Base-by-base conservation (phyloP, 2,797 vertebrate genomes). In the Florisuga fusca region DNA sequence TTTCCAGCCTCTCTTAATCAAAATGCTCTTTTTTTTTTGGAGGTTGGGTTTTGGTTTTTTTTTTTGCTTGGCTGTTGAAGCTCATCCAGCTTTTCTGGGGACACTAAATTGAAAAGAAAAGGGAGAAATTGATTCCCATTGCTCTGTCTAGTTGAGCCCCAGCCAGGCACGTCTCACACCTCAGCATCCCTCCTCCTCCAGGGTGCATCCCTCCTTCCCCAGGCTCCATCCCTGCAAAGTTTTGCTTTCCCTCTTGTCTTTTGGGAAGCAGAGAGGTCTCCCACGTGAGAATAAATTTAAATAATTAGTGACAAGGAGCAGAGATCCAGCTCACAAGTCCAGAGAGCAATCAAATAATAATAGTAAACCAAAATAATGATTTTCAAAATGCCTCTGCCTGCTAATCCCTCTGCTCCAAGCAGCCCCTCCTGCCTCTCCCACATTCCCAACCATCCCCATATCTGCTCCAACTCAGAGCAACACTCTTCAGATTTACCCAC, bases 1-100 rank as follows among this genome's bases (percentile, higher is more conserved):
- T 94, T 78, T 92, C 95, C 96, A 97, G 94, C 80, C 90, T 80
- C 53, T 96, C 89, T 96, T 96, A 82, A 97, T 97, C 92, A 95
- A 97, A 96, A 96, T 8, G 61, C 78, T 94, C 84, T 87, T 96
- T 97, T 96, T 97, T 96, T 48, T 96, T 97, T 36, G 36, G 36
- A 36, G 36, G 36, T 41, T 14, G 38, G 13, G 38, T 41, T 41
- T 41, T 41, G 13, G n/a, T n/a, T n/a, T n/a, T n/a, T n/a, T n/a
- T n/a, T 96, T 41, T 86, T 91, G 62, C 78, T 80, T 93, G 89
- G 53, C 58, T 64, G 85, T 96, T 96, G 94, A 95, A 46, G 71
- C 64, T 95, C 93, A 97, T 96, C 91, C 90, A 79, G 67, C 86
- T 97, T 82, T 91, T 96, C 76, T 57, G 92, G 7, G 86, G 87